phyloP scores from a whole-genome alignment of 2,113 vertebrate genomes.

The Pterocles burchelli region DNA sequence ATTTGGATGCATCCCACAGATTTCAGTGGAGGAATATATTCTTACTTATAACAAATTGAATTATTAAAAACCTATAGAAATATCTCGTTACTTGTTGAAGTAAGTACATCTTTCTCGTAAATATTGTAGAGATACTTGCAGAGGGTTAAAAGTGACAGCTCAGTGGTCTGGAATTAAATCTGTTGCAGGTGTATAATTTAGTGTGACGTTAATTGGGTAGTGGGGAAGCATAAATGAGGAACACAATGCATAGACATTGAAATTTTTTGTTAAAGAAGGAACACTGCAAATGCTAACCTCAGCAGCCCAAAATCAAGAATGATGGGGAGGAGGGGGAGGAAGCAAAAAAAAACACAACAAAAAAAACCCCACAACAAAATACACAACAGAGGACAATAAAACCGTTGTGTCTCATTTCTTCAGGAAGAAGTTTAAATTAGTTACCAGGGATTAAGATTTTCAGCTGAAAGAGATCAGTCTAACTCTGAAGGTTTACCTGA shows the following conservation, averaged over 20 bases:
- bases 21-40: not conserved
- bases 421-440: not conserved
- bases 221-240: conserved; percentile 66
- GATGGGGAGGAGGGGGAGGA: fast-evolving
- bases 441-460: not conserved
- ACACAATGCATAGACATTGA: not conserved
- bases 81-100: conserved; percentile 28
- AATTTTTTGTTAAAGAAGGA: conserved; percentile 32
- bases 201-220: conserved; percentile 67
- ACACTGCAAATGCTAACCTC: not conserved
- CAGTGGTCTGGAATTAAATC: conserved; percentile 66
- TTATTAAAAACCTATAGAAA: conserved; percentile 21
- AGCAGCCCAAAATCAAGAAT: not conserved
- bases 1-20: not conserved
- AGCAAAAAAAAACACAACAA: not conserved
- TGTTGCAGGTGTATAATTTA: conserved; percentile 68
- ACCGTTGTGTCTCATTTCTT: not conserved
- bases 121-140: conserved; percentile 41
- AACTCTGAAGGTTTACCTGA: not conserved
- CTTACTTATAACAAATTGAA: not conserved
- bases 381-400: not conserved
- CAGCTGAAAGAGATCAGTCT: not conserved
- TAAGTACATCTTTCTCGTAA: conserved; percentile 44
- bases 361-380: not conserved
- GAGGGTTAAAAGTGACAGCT: conserved; percentile 52